Base-by-base conservation (phyloP, 2,888 invertebrate genomes). In the Cephus pygmeus region DNA sequence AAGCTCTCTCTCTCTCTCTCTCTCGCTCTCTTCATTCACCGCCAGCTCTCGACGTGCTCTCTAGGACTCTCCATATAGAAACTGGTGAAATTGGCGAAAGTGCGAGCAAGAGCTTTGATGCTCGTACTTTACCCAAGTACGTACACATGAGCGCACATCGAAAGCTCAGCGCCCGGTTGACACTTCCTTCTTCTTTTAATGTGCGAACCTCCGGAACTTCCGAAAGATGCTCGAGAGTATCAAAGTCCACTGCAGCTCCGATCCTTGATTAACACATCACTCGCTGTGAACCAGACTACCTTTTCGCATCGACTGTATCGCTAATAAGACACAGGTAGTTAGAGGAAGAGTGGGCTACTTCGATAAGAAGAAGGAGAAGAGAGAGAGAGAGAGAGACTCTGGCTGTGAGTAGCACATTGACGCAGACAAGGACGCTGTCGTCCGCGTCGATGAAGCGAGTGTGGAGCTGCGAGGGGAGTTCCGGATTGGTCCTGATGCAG, bases 311-410 rank as follows among this genome's bases (percentile, higher is more conserved):
- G 90, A 89, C 89, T 90, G 90, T 91, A 91, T 90, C 86, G 89
- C 90, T 91, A 91, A 91, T 91, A 91, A 90, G 91, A 88, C 90
- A 88, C 90, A 89, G 88, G 88, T 90, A 89, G 90, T 90, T 90
- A 90, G 88, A 86, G 84, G 81, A 79, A 84, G 85, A 81, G 85
- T 84, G 83, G 80, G 76, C 76, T 73, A 75, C 33, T 23, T 33
- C 36, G n/a, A 75, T n/a, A 80, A 12, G 33, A 73, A 34, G 77
- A 73, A 34, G 77, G 74, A 73, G 56, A 30, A 75, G n/a, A 71
- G 78, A 79, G 74, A 71, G 78, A 79, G 33, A 30, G 15, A 33
- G 69, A 15, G 30, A 15, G 69, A 1, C 30, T 12, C 31, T 33
- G 69, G 69, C 1, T 30, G 69, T 11, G 33, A 12, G 30, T 30